Percentiles rank a stretch among this genome's conserved stretches.
Evolutionary conservation across 2,113 vertebrate species (phyloP).

Genomic region (Melanostigma gelatinosum): DNA sequence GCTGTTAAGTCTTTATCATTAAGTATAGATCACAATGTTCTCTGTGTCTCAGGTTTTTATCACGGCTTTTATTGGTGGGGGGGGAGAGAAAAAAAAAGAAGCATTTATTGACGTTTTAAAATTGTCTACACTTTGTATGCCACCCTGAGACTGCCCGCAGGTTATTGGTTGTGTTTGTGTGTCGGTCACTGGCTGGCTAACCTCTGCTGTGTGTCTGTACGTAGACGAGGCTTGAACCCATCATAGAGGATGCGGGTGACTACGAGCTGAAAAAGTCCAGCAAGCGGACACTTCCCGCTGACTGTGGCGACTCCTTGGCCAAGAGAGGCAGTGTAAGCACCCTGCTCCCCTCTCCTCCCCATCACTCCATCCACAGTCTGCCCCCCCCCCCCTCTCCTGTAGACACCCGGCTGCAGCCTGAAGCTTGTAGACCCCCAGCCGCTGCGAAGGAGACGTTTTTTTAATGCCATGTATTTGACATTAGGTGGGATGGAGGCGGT

Average conservation of each 20-base stretch:
- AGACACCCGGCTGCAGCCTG: conserved; percentile 7
- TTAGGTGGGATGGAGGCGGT: conserved; percentile 12
- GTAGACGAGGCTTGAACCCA: conserved; percentile 98
- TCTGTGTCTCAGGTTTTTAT: not conserved
- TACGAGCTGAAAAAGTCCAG: conserved; percentile 99
- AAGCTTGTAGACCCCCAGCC: conserved; percentile 15
- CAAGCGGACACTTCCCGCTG: conserved; percentile 98
- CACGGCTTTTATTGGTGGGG: not conserved
- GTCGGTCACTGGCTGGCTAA: conserved; percentile 28
- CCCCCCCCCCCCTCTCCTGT: not conserved
- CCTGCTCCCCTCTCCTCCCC: conserved; percentile 83
- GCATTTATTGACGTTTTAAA: not conserved
- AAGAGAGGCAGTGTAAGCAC: conserved; percentile 99
- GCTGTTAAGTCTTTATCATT: not conserved
- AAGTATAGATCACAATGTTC: not conserved
- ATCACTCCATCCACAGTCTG: conserved; percentile 51
- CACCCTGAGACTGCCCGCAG: conserved; percentile 1
- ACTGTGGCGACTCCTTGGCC: conserved; percentile 99
- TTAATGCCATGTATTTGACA: conserved; percentile 16
- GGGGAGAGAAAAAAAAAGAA: not conserved
- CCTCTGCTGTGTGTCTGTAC: conserved; percentile 80
- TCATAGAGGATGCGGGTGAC: conserved; percentile 97
- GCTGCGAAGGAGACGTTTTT: conserved; percentile 4
- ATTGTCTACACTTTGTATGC: not conserved
- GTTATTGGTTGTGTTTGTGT: conserved; percentile 29